Evolutionary conservation across 2,113 vertebrate species (phyloP).

Genomic region (Garra rufa): DNA sequence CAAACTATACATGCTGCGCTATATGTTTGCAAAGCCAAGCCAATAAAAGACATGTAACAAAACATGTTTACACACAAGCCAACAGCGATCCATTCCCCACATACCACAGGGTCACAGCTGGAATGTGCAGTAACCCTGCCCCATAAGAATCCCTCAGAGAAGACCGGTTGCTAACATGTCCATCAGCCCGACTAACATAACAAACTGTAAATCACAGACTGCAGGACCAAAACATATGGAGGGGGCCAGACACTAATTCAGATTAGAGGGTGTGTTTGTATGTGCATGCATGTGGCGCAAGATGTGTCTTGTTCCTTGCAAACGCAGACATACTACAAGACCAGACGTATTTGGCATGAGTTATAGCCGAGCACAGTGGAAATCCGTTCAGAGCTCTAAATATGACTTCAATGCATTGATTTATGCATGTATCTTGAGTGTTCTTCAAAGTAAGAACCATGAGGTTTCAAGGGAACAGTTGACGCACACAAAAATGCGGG

Average conservation of each 20-base stretch:
- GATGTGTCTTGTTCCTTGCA: constrained; percentile 25
- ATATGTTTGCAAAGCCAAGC: neutral
- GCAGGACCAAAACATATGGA: constrained; percentile 27
- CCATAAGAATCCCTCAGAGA: constrained; percentile 12
- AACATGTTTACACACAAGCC: neutral
- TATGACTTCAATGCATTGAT: constrained; percentile 38
- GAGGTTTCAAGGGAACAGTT: neutral
- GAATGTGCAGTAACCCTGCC: constrained; percentile 31
- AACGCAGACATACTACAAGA: neutral
- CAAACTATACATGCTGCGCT: neutral
- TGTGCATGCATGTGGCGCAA: constrained; percentile 29
- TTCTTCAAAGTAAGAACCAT: constrained; percentile 20
- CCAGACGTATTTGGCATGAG: constrained; percentile 23
- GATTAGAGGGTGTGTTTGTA: constrained; percentile 40
- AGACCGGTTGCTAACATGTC: constrained; percentile 61
- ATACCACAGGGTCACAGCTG: constrained; percentile 55
- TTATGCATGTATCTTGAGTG: constrained; percentile 14
- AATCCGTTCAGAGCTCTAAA: constrained; percentile 18
- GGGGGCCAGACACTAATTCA: constrained; percentile 46
- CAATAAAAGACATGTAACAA: neutral
- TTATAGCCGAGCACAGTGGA: neutral
- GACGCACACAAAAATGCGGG: neutral
- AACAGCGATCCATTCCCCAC: constrained; percentile 46
- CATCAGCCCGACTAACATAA: constrained; percentile 63
- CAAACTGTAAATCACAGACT: constrained; percentile 63